phyloP scores from a whole-genome alignment of 2,888 invertebrate genomes.

The Monoplex corrugatus region DNA sequence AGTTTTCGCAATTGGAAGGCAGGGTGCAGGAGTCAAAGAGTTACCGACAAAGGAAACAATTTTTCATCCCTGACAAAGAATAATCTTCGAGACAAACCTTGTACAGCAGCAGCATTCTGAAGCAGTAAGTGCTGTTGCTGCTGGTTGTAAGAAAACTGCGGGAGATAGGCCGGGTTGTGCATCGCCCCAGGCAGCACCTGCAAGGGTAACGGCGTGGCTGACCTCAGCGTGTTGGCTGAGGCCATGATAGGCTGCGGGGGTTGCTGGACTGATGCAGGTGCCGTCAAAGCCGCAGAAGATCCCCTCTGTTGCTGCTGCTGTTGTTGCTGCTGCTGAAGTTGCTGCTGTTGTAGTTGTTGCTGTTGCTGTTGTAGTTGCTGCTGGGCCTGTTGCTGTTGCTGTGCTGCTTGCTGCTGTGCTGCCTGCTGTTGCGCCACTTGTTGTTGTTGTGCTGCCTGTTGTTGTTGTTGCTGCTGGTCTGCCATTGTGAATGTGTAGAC shows the following conservation, averaged over 20 bases:
- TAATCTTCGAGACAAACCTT: constrained; percentile 64
- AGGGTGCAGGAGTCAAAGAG: background rate
- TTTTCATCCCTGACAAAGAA: background rate
- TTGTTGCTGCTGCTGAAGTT: constrained; percentile 45
- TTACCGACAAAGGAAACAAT: background rate
- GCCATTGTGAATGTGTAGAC: background rate
- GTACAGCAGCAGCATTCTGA: constrained; percentile 74
- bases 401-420: background rate
- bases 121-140: constrained; percentile 71
- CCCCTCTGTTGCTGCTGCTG: constrained; percentile 51
- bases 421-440: background rate
- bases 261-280: constrained; percentile 59
- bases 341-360: constrained; percentile 58
- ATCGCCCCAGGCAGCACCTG: constrained; percentile 76
- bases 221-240: constrained; percentile 64
- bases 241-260: constrained; percentile 62
- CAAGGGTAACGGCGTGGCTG: constrained; percentile 66
- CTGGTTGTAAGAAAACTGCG: constrained; percentile 72
- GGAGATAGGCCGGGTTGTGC: constrained; percentile 71
- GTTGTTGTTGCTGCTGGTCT: background rate
- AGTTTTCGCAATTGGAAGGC: too few relatives aligned
- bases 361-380: constrained; percentile 58
- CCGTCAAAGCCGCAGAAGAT: constrained; percentile 46
- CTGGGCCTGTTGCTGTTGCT: constrained; percentile 53
- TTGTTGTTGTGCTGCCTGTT: background rate